Conservation (phyloP, 1,140 invertebrate genomes). For the Linepithema humile region DNA sequence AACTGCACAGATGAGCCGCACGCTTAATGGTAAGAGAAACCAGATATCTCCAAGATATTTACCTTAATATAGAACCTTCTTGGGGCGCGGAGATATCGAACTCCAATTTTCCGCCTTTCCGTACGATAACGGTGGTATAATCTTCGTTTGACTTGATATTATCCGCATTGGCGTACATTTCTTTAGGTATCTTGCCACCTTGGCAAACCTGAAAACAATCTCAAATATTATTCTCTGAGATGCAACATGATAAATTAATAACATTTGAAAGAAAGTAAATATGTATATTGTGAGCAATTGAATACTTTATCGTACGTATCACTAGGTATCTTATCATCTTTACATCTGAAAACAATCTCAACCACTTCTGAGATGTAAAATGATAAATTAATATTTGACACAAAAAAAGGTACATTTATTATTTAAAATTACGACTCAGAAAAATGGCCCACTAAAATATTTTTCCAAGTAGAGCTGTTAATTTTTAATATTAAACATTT, state of each 20-base stretch:
- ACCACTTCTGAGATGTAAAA: no score
- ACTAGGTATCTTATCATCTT: no score
- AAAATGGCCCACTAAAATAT: no score
- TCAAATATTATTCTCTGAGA: conserved; percentile 47
- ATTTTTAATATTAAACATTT: no score
- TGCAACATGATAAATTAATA: not conserved
- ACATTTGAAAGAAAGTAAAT: not conserved
- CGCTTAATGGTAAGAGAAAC: not conserved
- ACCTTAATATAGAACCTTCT: conserved; percentile 88
- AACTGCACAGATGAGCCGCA: conserved; percentile 86
- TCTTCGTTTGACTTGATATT: conserved; percentile 84
- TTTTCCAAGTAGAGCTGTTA: no score
- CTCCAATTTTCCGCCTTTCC: conserved; percentile 90
- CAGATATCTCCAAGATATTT: conserved; percentile 57
- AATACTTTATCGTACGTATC: no score
- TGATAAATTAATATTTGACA: no score
- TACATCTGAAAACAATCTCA: no score
- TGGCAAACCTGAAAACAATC: conserved; percentile 86
- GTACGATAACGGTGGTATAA: conserved; percentile 87
- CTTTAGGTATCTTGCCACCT: conserved; percentile 93
- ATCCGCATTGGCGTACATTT: conserved; percentile 85
- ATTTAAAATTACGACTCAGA: no score
- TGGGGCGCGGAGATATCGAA: conserved; percentile 88
- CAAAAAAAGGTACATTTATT: no score
- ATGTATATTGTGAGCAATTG: no score